Percentiles rank a stretch among this genome's conserved stretches.
These are phyloP conservation scores for Copsychus sechellarum DNA, from an alignment of 2,113 vertebrate genomes.

Conservation along the genomic window DNA sequence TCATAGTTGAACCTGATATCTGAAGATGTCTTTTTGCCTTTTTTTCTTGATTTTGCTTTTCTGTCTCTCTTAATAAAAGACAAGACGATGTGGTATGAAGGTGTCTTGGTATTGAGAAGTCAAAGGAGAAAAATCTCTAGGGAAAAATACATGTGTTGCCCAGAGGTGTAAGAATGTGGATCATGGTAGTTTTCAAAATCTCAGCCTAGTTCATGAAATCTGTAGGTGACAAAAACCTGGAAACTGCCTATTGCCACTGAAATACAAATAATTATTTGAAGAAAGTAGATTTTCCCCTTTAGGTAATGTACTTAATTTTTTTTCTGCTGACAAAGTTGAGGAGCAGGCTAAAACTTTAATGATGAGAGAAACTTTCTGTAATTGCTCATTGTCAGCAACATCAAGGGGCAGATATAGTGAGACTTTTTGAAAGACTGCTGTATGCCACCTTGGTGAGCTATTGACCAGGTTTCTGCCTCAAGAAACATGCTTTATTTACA, in stretches of 20 bases:
- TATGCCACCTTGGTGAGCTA: neutral
- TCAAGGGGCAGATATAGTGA: neutral
- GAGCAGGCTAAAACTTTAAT: neutral
- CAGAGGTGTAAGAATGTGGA: neutral
- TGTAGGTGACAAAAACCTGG: neutral
- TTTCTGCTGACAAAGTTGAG: neutral
- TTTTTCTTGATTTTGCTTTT: neutral
- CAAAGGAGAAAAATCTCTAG: neutral
- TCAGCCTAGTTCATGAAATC: neutral
- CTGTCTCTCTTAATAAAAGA: neutral
- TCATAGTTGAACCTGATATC: neutral
- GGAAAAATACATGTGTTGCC: neutral
- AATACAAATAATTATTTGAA: neutral
- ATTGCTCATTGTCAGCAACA: neutral
- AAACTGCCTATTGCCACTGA: neutral
- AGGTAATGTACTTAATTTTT: neutral
- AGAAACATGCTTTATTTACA: neutral
- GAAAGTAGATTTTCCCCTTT: neutral
- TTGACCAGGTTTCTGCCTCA: neutral
- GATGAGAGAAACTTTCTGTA: neutral
- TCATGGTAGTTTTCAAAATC: neutral
- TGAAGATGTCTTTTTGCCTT: neutral
- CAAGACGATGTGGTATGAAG: neutral
- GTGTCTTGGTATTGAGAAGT: neutral
- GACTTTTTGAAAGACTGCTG: neutral